A percentile compares a stretch with the other conserved stretches of the same genome.
These are phyloP conservation scores for Drosophila pectinifera DNA, from an alignment of 1,140 invertebrate genomes.

Conservation along the genomic window DNA sequence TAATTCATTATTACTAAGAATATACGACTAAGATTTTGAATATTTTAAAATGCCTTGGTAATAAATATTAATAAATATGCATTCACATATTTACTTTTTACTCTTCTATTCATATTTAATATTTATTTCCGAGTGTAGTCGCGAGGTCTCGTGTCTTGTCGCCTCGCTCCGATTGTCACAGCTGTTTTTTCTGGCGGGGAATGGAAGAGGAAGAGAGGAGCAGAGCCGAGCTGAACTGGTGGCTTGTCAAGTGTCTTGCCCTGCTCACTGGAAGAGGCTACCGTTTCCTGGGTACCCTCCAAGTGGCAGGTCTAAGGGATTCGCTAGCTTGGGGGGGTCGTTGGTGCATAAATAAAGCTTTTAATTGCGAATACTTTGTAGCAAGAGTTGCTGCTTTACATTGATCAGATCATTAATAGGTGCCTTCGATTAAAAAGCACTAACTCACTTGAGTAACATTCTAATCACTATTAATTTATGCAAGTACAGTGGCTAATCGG, in stretches of 20 bases:
- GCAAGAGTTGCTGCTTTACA: not conserved
- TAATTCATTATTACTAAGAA: not conserved
- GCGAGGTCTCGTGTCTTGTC: slow-evolving; percentile 23
- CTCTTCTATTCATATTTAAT: not conserved
- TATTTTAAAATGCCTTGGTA: not conserved
- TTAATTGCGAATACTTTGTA: slow-evolving; percentile 25
- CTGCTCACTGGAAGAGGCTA: slow-evolving; percentile 22
- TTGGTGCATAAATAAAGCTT: slow-evolving; percentile 18
- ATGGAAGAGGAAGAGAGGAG: not conserved
- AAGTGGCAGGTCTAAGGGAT: not conserved
- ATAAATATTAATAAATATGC: not conserved
- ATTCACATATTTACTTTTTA: no score
- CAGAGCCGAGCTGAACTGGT: slow-evolving; percentile 18
- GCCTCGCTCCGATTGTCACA: slow-evolving; percentile 60
- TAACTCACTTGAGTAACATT: slow-evolving; percentile 16
- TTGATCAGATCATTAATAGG: not conserved
- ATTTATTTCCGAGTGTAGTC: slow-evolving; percentile 4
- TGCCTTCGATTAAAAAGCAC: not conserved
- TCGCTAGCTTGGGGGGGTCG: slow-evolving; percentile 9
- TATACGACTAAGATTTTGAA: not conserved
- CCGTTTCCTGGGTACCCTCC: slow-evolving; percentile 41
- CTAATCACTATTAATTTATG: slow-evolving; percentile 1
- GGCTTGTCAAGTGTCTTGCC: slow-evolving; percentile 57
- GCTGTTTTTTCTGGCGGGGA: slow-evolving; percentile 44
- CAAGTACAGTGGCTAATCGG: slow-evolving; percentile 1